A percentile compares a stretch with the other conserved stretches of the same genome.
phyloP scores from a whole-genome alignment of 2,888 invertebrate genomes.

The Bruchidius siliquastri region DNA sequence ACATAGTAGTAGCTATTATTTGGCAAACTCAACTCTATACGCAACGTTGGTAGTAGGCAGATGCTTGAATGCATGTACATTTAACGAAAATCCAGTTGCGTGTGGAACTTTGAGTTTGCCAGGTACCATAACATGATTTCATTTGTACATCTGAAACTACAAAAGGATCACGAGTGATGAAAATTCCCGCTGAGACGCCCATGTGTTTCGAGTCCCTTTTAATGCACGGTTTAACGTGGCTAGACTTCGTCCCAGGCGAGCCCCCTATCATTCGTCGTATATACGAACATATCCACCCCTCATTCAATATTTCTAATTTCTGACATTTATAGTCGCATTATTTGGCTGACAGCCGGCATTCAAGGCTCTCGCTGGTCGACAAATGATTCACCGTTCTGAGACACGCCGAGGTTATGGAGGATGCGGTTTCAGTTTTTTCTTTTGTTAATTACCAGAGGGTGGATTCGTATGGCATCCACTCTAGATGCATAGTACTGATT shows the following conservation, averaged over 20 bases:
- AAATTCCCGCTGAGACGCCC: background rate
- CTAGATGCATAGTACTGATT: background rate
- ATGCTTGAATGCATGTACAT: no score
- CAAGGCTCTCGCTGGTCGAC: background rate
- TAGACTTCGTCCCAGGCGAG: slow-evolving; percentile 16
- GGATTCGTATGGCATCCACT: background rate
- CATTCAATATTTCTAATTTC: slow-evolving; percentile 37
- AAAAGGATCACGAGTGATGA: no score
- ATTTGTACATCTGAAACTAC: no score
- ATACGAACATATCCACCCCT: slow-evolving; percentile 20
- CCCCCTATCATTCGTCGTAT: background rate
- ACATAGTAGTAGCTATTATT: no score
- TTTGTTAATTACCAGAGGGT: background rate
- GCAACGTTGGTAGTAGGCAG: no score
- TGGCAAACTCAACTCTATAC: no score
- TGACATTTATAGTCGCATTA: slow-evolving; percentile 38
- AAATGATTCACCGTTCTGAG: background rate
- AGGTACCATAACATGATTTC: no score
- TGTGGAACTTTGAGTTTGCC: no score
- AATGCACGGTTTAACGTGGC: slow-evolving; percentile 28
- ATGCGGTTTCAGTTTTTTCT: background rate
- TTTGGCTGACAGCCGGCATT: slow-evolving; percentile 23
- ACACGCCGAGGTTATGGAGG: background rate
- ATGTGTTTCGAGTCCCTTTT: slow-evolving; percentile 15
- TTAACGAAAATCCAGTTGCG: no score